Percentiles rank a stretch among this genome's conserved stretches.
Conservation (phyloP, 2,888 invertebrate genomes). For the Acleris laterana region DNA sequence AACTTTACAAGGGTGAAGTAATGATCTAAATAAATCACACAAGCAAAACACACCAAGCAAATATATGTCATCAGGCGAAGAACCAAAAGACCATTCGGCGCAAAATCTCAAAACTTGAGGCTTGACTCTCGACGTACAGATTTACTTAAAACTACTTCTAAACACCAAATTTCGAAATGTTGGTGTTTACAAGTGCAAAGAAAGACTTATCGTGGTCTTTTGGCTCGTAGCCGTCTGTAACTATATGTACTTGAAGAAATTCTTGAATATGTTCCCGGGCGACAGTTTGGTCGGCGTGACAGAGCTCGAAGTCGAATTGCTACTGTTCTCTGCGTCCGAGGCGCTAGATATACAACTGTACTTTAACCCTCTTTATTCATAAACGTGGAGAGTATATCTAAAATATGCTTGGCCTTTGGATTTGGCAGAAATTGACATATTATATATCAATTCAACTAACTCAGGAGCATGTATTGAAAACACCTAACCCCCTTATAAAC, state of each 20-base stretch:
- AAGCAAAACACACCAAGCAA: constrained; percentile 47
- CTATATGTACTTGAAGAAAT: constrained; percentile 94
- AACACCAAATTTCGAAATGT: too few relatives aligned
- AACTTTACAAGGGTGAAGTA: too few relatives aligned
- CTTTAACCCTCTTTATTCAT: constrained; percentile 12
- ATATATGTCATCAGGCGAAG: constrained; percentile 37
- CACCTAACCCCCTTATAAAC: too few relatives aligned
- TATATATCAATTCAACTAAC: too few relatives aligned
- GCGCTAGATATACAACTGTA: constrained; percentile 55
- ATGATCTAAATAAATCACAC: neutral
- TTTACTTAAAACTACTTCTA: too few relatives aligned
- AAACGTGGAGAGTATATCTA: neutral
- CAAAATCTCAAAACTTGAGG: too few relatives aligned
- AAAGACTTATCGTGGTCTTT: neutral
- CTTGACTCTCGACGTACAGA: too few relatives aligned
- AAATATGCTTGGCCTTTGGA: neutral
- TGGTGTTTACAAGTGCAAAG: too few relatives aligned
- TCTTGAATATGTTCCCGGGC: constrained; percentile 96
- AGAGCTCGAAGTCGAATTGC: constrained; percentile 73
- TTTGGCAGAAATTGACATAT: too few relatives aligned
- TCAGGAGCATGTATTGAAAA: too few relatives aligned
- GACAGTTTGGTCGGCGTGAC: constrained; percentile 90
- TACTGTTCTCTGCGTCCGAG: constrained; percentile 74
- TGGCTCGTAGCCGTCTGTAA: neutral
- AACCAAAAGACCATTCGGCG: neutral